These are phyloP conservation scores for Oreochromis tanganicae DNA, from an alignment of 2,113 vertebrate genomes.

Conservation along the genomic window DNA sequence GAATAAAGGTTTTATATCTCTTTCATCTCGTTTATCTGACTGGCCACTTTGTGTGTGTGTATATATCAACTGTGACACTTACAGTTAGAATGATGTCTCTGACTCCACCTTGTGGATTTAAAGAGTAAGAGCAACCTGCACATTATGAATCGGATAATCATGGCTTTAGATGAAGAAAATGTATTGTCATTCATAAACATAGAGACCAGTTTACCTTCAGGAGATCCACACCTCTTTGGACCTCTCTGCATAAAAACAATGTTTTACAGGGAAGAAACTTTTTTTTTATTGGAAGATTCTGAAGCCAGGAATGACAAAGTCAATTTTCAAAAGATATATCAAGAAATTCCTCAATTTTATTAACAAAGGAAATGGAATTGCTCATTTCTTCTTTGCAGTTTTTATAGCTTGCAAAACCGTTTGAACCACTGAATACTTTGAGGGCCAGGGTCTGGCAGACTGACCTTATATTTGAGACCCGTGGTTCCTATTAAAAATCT, in stretches of 20 bases:
- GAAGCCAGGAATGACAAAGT: neutral
- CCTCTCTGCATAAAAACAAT: neutral
- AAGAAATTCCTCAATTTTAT: neutral
- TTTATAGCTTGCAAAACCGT: neutral
- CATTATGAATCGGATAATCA: neutral
- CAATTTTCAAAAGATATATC: neutral
- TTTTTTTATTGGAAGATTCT: neutral
- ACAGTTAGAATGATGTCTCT: neutral
- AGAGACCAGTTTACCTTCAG: neutral
- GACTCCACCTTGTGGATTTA: slow-evolving; percentile 27
- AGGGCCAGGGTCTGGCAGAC: neutral
- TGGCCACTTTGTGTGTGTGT: neutral
- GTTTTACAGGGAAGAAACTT: neutral
- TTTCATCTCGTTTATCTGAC: neutral
- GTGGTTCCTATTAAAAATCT: neutral
- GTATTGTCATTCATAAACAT: neutral
- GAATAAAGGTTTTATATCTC: slow-evolving; percentile 71
- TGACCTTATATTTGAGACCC: neutral
- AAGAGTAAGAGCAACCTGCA: neutral
- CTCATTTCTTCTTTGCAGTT: neutral
- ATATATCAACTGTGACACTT: rapidly evolving
- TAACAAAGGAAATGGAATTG: neutral
- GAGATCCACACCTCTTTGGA: neutral
- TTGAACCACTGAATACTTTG: neutral
- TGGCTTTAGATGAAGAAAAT: neutral